Conservation (phyloP, 2,888 invertebrate species). For the Scaptomyza tumidula region DNA sequence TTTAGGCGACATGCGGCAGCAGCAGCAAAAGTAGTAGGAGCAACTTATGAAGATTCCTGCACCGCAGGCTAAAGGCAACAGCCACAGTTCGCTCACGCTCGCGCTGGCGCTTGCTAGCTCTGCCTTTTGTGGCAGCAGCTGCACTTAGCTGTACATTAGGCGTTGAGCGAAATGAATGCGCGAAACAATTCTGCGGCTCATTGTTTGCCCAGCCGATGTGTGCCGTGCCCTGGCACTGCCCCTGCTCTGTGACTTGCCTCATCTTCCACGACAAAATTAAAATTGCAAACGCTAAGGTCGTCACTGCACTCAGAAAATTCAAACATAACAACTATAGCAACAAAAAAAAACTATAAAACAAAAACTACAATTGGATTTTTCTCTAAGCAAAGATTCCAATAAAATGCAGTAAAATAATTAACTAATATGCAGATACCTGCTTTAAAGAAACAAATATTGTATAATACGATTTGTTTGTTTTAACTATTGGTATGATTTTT, state of each 20-base stretch:
- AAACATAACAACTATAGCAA: background rate
- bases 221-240: slow-evolving; percentile 6
- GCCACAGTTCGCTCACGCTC: slow-evolving; percentile 12
- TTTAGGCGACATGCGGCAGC: slow-evolving; percentile 65
- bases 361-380: too few species aligned
- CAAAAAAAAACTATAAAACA: background rate
- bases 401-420: background rate
- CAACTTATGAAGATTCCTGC: slow-evolving; percentile 48
- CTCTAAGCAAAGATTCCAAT: background rate
- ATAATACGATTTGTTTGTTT: background rate
- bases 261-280: slow-evolving; percentile 70
- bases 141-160: slow-evolving; percentile 67
- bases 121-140: slow-evolving; percentile 60
- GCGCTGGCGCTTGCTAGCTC: background rate
- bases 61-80: slow-evolving; percentile 19
- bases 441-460: background rate
- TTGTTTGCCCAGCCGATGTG: slow-evolving; percentile 64
- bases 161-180: slow-evolving; percentile 54
- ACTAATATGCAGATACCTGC: too few species aligned
- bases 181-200: slow-evolving; percentile 64
- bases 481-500: background rate
- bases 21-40: slow-evolving; percentile 27
- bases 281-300: slow-evolving; percentile 60
- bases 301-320: background rate
- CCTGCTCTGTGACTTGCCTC: slow-evolving; percentile 39